phyloP scores from a whole-genome alignment of 2,888 invertebrate genomes.

The Andrena haemorrhoa region DNA sequence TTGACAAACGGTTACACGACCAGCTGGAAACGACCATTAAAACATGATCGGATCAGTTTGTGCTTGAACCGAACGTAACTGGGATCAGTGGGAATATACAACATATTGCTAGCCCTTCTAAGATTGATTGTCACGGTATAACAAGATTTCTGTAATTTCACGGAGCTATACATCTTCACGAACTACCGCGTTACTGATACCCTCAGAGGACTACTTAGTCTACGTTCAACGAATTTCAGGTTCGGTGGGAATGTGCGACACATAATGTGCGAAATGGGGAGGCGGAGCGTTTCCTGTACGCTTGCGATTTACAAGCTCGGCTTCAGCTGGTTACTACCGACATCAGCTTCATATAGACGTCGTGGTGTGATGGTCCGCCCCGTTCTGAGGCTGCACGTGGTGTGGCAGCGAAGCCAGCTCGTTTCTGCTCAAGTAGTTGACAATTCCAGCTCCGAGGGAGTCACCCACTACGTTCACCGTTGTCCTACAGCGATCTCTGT shows the following conservation, averaged over 20 bases:
- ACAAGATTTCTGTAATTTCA: neutral
- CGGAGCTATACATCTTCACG: neutral
- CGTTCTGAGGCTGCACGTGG: slow-evolving; percentile 64
- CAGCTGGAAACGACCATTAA: slow-evolving; percentile 45
- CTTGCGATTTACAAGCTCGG: neutral
- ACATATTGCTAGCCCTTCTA: neutral
- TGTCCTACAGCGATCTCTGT: slow-evolving; percentile 86
- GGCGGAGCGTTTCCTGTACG: neutral
- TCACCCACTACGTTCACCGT: slow-evolving; percentile 90
- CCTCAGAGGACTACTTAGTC: neutral
- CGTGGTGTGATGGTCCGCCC: slow-evolving; percentile 81
- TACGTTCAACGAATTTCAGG: neutral
- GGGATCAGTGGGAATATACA: slow-evolving; percentile 29
- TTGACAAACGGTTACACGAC: slow-evolving; percentile 14
- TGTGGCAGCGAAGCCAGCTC: slow-evolving; percentile 84
- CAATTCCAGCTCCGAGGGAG: slow-evolving; percentile 89
- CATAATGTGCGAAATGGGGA: slow-evolving; percentile 16
- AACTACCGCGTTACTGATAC: slow-evolving; percentile 11
- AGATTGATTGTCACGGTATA: slow-evolving; percentile 11
- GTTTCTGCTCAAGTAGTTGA: slow-evolving; percentile 86
- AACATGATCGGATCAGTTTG: slow-evolving; percentile 49
- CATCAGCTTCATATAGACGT: slow-evolving; percentile 81
- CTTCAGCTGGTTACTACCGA: neutral
- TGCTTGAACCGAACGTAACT: slow-evolving; percentile 38
- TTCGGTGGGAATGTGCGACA: slow-evolving; percentile 21